These are phyloP conservation scores for Panagrolaimus sp. DNA, from an alignment of 1,140 invertebrate genomes.

Conservation along the genomic window DNA sequence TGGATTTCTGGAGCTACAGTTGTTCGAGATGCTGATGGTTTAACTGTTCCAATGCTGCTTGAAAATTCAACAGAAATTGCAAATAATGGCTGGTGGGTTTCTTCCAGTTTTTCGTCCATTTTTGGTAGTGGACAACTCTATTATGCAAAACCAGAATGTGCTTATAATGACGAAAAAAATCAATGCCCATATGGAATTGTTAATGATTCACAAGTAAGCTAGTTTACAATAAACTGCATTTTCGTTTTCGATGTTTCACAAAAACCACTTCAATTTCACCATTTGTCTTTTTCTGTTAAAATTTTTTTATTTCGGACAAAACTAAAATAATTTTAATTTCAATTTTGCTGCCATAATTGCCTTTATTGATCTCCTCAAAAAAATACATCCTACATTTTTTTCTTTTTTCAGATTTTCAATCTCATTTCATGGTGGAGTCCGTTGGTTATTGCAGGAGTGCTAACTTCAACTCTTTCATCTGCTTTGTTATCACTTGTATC, in stretches of 20 bases:
- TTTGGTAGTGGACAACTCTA: neutral
- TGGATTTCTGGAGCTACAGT: conserved; percentile 57
- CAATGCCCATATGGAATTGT: conserved; percentile 71
- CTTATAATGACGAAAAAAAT: conserved; percentile 27
- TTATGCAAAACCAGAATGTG: conserved; percentile 30
- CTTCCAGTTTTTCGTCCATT: conserved; percentile 2
- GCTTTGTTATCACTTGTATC: conserved; percentile 90
- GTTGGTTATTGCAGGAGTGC: conserved; percentile 87
- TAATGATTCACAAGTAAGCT: conserved; percentile 62
- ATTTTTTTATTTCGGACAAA: no score
- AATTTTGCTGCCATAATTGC: no score
- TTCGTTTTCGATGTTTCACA: no score
- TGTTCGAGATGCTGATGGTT: conserved; percentile 49
- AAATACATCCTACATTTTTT: no score
- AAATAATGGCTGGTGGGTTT: neutral
- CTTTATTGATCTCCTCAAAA: no score
- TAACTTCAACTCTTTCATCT: conserved; percentile 88
- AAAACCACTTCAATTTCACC: no score
- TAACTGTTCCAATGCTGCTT: neutral
- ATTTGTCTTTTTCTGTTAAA: no score
- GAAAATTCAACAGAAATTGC: neutral
- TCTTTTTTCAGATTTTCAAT: conserved; percentile 49
- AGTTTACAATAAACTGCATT: no score
- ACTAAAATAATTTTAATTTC: no score
- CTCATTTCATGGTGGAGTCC: no score